Conservation (phyloP, 2,888 invertebrate species). For the Frankliniella fusca region DNA sequence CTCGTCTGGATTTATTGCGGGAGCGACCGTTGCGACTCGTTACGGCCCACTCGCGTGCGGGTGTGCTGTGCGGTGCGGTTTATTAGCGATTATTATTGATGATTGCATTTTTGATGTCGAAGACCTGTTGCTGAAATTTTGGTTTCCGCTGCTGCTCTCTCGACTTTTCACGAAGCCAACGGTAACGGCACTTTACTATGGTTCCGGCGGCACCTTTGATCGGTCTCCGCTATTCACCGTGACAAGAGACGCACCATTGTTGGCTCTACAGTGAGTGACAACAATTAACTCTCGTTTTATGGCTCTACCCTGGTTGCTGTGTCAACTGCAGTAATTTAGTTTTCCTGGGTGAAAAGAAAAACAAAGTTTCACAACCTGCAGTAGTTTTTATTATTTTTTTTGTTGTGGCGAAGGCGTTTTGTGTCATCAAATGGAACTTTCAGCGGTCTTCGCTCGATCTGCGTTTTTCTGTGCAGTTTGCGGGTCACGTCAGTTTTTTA, state of each 20-base stretch:
- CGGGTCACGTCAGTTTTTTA: no score
- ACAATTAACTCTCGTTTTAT: background rate
- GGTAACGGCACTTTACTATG: no score
- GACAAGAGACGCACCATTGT: background rate
- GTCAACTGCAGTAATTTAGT: background rate
- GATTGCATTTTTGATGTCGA: background rate
- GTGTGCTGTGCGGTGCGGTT: no score
- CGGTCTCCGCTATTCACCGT: background rate
- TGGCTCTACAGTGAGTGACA: background rate
- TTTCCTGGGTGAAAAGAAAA: background rate
- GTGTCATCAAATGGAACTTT: no score
- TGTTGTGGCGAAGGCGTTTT: no score
- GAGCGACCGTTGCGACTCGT: no score
- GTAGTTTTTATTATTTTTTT: no score
- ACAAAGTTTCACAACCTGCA: background rate
- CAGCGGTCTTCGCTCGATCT: no score
- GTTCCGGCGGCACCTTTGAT: background rate
- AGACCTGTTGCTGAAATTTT: background rate
- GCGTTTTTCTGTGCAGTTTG: no score
- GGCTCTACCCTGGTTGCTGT: background rate
- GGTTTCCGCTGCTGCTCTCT: background rate
- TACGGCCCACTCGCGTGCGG: no score
- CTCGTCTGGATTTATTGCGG: no score
- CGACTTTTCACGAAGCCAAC: no score
- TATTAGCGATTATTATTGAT: background rate